phyloP scores from a whole-genome alignment of 2,113 vertebrate genomes.

The Cebidichthys violaceus region DNA sequence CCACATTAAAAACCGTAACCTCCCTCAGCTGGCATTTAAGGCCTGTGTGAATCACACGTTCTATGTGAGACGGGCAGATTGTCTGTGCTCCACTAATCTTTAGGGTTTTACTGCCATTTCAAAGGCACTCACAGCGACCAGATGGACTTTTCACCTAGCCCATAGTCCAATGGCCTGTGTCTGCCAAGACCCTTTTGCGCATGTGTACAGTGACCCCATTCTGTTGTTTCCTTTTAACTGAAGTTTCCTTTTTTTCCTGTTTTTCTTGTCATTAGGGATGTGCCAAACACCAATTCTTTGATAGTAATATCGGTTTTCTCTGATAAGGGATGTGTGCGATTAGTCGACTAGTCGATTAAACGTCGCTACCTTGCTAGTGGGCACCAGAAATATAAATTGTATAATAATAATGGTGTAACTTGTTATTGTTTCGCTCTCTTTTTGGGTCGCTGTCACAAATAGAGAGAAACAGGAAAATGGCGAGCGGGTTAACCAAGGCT shows the following conservation, averaged over 20 bases:
- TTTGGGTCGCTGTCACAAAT: too few relatives aligned
- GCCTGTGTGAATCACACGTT: slow-evolving; percentile 47
- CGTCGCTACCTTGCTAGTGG: too few relatives aligned
- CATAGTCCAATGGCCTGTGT: slow-evolving; percentile 19
- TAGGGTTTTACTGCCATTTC: slow-evolving; percentile 42
- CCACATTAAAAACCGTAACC: slow-evolving; percentile 13
- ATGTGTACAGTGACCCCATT: slow-evolving; percentile 2
- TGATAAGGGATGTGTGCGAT: background rate
- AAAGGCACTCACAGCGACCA: slow-evolving; percentile 35
- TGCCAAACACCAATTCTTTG: background rate
- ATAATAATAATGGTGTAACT: too few relatives aligned
- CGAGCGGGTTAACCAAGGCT: too few relatives aligned
- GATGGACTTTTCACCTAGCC: slow-evolving; percentile 13
- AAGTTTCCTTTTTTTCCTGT: background rate
- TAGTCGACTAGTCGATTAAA: too few relatives aligned
- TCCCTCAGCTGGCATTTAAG: slow-evolving; percentile 60
- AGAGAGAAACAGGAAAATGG: too few relatives aligned
- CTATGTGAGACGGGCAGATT: slow-evolving; percentile 57
- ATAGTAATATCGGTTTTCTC: background rate
- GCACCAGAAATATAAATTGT: too few relatives aligned
- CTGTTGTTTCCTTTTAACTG: background rate
- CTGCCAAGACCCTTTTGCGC: background rate
- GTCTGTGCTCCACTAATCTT: slow-evolving; percentile 38
- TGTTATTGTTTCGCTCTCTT: too few relatives aligned
- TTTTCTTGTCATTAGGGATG: background rate